These are phyloP conservation scores for Epicampocera succincta DNA, from an alignment of 2,888 invertebrate genomes.

Conservation along the genomic window DNA sequence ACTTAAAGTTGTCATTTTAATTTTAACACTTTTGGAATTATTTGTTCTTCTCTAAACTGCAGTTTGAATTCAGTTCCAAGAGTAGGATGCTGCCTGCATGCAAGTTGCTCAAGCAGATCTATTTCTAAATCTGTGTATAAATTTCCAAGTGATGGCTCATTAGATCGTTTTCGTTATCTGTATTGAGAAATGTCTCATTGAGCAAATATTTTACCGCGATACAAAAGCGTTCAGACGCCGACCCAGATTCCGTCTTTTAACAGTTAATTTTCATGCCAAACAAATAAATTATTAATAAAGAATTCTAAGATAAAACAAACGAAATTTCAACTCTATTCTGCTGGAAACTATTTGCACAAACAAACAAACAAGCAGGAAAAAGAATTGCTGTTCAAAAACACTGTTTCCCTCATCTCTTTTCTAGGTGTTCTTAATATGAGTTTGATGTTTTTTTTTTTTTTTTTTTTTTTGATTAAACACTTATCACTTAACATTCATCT, in stretches of 20 bases:
- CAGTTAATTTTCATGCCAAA: conserved; percentile 30
- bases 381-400: no score
- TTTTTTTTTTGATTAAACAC: neutral
- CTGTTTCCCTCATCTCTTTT: no score
- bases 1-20: no score
- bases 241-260: conserved; percentile 46
- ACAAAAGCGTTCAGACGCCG: neutral
- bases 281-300: neutral
- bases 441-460: no score
- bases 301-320: neutral
- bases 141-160: neutral
- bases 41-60: no score
- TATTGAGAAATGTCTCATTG: neutral
- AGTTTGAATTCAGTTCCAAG: no score
- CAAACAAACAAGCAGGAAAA: conserved; percentile 5
- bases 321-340: neutral
- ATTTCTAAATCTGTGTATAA: no score
- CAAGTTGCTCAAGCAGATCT: no score
- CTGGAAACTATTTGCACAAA: conserved; percentile 4
- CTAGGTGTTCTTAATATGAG: no score
- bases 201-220: conserved; percentile 4
- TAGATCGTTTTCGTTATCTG: neutral
- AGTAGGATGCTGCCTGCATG: no score
- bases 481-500: conserved; percentile 35
- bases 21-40: no score